These are phyloP conservation scores for Calameuta idolon DNA, from an alignment of 2,888 invertebrate genomes.

Conservation along the genomic window DNA sequence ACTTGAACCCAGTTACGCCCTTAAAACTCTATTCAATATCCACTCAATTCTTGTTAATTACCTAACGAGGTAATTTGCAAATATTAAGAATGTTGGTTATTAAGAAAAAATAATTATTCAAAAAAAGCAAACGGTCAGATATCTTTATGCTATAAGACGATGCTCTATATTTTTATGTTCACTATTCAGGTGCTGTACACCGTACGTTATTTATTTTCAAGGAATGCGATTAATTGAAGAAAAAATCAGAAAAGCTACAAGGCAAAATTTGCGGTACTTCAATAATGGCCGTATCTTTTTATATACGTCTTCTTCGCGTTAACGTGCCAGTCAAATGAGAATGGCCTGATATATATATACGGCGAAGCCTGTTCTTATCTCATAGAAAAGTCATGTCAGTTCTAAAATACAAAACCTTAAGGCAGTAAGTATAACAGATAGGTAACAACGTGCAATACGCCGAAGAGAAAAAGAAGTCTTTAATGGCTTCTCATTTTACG, in stretches of 20 bases:
- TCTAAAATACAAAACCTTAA: not conserved
- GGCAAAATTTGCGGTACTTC: not conserved
- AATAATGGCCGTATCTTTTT: not conserved
- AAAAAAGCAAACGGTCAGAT: not conserved
- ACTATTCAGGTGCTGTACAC: not conserved
- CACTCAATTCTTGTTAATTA: not conserved
- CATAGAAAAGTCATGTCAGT: not conserved
- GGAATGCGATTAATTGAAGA: not conserved
- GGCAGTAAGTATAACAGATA: not conserved
- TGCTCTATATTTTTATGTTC: not conserved
- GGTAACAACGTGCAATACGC: not conserved
- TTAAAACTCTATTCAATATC: not conserved
- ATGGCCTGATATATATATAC: not conserved
- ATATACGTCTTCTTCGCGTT: not conserved
- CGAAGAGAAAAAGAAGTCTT: not conserved
- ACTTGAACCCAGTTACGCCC: not conserved
- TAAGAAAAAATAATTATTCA: not conserved
- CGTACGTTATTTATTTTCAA: not conserved
- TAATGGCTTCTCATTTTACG: not conserved
- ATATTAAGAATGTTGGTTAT: not conserved
- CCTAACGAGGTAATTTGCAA: not conserved
- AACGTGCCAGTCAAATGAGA: not conserved
- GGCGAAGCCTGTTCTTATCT: not conserved
- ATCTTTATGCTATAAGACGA: not conserved
- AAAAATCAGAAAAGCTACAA: not conserved